phyloP scores from a whole-genome alignment of 1,140 invertebrate species.

The Mercenaria mercenaria region DNA sequence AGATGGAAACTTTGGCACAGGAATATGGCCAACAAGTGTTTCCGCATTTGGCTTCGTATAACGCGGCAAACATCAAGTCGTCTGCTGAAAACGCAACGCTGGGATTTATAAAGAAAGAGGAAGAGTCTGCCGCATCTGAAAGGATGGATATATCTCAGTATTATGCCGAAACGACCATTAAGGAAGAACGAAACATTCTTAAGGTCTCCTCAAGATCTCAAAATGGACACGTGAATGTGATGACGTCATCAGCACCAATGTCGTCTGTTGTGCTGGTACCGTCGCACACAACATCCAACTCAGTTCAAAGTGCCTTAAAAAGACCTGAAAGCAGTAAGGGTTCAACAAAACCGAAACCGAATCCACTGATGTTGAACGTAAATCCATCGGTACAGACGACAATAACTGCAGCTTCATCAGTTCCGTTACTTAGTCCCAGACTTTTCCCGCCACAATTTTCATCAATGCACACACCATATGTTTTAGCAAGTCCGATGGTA shows the following conservation, averaged over 20 bases:
- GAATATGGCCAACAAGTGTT: constrained; percentile 80
- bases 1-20: constrained; percentile 87
- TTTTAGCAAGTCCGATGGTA: constrained; percentile 78
- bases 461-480: constrained; percentile 74
- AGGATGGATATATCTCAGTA: constrained; percentile 28
- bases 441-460: constrained; percentile 58
- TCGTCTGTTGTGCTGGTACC: constrained; percentile 13
- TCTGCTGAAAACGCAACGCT: constrained; percentile 71
- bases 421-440: constrained; percentile 66
- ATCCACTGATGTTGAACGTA: constrained; percentile 73
- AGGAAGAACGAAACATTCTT: not conserved
- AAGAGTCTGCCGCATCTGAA: constrained; percentile 32
- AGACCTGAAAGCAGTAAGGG: not conserved
- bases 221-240: not conserved
- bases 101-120: constrained; percentile 47
- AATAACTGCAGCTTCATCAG: constrained; percentile 33
- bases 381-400: constrained; percentile 52
- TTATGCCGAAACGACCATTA: not conserved
- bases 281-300: not conserved
- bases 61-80: constrained; percentile 76
- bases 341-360: constrained; percentile 71
- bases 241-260: constrained; percentile 5
- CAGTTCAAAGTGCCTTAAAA: constrained; percentile 25
- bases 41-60: constrained; percentile 82
- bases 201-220: not conserved